Percentiles rank a stretch among this genome's conserved stretches.
Evolutionary conservation across 2,888 invertebrate species (phyloP).

Genomic region (Coelinius sp.): DNA sequence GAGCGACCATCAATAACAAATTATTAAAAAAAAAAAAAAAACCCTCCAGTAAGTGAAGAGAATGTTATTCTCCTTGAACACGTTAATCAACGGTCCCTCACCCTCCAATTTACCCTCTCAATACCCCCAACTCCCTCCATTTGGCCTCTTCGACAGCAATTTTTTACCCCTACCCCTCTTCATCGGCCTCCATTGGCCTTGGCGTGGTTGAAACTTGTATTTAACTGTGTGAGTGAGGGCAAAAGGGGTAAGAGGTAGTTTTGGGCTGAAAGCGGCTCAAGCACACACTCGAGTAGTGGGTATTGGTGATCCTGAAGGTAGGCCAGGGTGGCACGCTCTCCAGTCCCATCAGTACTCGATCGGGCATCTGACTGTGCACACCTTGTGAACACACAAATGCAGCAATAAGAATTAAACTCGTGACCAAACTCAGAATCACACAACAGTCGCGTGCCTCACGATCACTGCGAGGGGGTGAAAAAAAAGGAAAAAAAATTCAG

Average conservation of each 20-base stretch:
- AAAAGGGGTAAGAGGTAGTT: neutral
- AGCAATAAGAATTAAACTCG: conserved; percentile 12
- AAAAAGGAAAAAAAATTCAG: neutral
- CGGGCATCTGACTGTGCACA: conserved; percentile 45
- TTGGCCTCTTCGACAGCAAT: conserved; percentile 25
- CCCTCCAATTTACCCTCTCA: conserved; percentile 20
- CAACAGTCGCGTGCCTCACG: conserved; percentile 20
- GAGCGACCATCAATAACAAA: no score
- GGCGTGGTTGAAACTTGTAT: conserved; percentile 15
- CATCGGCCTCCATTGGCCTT: conserved; percentile 25
- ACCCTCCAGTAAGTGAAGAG: neutral
- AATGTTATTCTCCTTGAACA: conserved; percentile 6
- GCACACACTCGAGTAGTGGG: neutral
- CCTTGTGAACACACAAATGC: conserved; percentile 32
- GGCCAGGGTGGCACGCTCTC: conserved; percentile 45
- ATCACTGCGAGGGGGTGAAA: neutral
- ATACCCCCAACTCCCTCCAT: conserved; percentile 16
- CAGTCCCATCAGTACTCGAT: conserved; percentile 50
- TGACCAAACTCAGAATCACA: conserved; percentile 23
- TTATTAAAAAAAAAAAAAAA: no score
- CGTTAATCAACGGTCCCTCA: conserved; percentile 18
- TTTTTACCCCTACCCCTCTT: conserved; percentile 8
- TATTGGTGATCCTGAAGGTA: conserved; percentile 31
- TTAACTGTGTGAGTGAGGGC: neutral
- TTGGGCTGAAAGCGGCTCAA: neutral